Conservation (phyloP, 2,888 invertebrate species). For the Himalopsyche tibetana region DNA sequence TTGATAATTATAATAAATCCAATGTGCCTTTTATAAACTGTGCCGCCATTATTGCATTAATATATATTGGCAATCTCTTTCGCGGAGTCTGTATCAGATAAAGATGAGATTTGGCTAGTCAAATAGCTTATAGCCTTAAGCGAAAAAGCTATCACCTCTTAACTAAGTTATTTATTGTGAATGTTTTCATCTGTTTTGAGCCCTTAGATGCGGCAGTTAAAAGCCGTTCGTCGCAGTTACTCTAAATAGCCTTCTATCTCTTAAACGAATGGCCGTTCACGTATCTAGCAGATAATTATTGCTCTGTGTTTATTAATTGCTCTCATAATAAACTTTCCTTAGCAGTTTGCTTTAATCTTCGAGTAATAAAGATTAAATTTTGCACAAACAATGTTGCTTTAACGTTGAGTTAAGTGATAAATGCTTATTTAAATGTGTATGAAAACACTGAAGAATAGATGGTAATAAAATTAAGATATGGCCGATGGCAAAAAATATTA, state of each 20-base stretch:
- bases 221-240: slow-evolving; percentile 13
- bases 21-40: too few species aligned
- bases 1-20: too few species aligned
- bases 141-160: slow-evolving; percentile 20
- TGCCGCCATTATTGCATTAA: too few species aligned
- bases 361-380: slow-evolving; percentile 23
- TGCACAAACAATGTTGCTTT: slow-evolving; percentile 13
- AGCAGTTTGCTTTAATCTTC: slow-evolving; percentile 30
- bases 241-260: slow-evolving; percentile 20
- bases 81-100: too few species aligned
- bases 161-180: slow-evolving; percentile 2
- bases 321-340: slow-evolving; percentile 10
- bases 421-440: slow-evolving; percentile 21
- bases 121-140: background rate
- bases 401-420: slow-evolving; percentile 11
- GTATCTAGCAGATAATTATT: slow-evolving; percentile 34
- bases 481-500: background rate
- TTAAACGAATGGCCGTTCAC: slow-evolving; percentile 16
- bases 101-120: too few species aligned
- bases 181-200: slow-evolving; percentile 13
- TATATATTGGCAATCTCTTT: too few species aligned
- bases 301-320: slow-evolving; percentile 25
- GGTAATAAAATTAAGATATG: slow-evolving; percentile 23
- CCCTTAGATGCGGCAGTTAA: background rate
- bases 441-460: slow-evolving; percentile 6